Evolutionary conservation across 2,888 invertebrate genomes (phyloP), one percentile per base, ranked within the genome.

Genomic region (Tupiocoris notatus): DNA sequence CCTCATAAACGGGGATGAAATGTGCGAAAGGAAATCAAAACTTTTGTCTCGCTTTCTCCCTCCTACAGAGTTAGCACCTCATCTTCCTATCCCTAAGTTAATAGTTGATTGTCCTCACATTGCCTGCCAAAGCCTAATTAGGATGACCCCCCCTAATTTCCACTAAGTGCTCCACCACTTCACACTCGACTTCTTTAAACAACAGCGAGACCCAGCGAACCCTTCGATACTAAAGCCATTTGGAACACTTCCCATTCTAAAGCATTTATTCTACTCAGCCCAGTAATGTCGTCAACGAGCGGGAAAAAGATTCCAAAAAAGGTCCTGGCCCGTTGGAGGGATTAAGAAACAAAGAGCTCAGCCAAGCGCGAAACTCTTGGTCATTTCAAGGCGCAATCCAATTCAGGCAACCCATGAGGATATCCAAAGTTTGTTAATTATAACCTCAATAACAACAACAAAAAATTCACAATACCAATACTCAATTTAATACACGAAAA

Each of bases 61-160:
- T n/a, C n/a, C n/a, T n/a, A n/a, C n/a, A n/a, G n/a, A 22, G n/a
- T 39, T 12, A 3, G 39, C 3, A 39, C 39, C 39, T 39, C 39
- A 39, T 39, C 12, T 12, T 12, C 3, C 39, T 3, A 7, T 39
- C 39, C 12, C 39, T 12, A 12, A 39, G 39, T 3, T n/a, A 12
- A 3, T 39, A 39, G 39, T 25, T 64, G 12, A 25, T 25, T 23
- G 39, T 54, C 17, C 56, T 56, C 20, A 56, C 66, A 16, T 18
- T 17, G 9, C 54, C n/a, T 54, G 56, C 66, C 54, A 66, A 66
- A 21, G 18, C 39, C 66, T 54, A 66, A 66, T 66, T 66, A 66
- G 66, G 66, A 20, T 18, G 66, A 66, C 54, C 66, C 56, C 20
- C 54, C n/a, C n/a, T n/a, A n/a, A n/a, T n/a, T n/a, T n/a, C n/a